phyloP scores from a whole-genome alignment of 2,888 invertebrate species.

The Linnaemya tessellans region DNA sequence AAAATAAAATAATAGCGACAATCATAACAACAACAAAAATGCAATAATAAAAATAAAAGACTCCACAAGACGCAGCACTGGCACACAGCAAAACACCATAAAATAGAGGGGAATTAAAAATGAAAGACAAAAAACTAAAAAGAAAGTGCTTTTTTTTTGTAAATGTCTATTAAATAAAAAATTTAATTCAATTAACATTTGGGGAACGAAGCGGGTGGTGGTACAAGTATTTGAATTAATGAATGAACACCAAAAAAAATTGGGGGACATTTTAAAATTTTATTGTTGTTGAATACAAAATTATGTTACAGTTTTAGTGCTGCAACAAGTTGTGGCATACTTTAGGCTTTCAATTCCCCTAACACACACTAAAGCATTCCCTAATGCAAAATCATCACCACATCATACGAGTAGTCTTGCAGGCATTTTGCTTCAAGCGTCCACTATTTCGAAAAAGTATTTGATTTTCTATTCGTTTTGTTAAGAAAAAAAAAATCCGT shows the following conservation, averaged over 20 bases:
- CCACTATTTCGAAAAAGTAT: constrained; percentile 33
- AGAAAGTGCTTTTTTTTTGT: constrained; percentile 30
- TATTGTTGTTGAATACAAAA: constrained; percentile 1
- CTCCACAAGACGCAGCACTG: constrained; percentile 46
- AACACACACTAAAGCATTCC: background rate
- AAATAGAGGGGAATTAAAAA: constrained; percentile 22
- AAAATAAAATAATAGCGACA: background rate
- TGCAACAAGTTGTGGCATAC: constrained; percentile 53
- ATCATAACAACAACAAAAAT: constrained; percentile 1
- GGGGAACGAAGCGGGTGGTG: constrained; percentile 3
- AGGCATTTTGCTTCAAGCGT: constrained; percentile 16
- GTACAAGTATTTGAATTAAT: background rate
- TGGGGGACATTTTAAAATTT: background rate
- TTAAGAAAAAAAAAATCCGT: constrained; percentile 11
- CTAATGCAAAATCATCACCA: background rate
- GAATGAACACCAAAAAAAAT: background rate
- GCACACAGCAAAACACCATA: constrained; percentile 33
- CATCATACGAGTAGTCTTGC: too few species aligned
- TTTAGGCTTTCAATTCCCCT: background rate
- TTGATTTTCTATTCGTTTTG: constrained; percentile 13
- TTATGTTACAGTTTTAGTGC: constrained; percentile 23
- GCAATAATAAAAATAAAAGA: constrained; percentile 6
- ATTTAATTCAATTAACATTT: constrained; percentile 47
- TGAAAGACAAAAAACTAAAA: constrained; percentile 14
- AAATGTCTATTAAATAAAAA: constrained; percentile 34